These are phyloP conservation scores for Embiotoca jacksoni DNA, from an alignment of 2,113 vertebrate species.

Conservation along the genomic window DNA sequence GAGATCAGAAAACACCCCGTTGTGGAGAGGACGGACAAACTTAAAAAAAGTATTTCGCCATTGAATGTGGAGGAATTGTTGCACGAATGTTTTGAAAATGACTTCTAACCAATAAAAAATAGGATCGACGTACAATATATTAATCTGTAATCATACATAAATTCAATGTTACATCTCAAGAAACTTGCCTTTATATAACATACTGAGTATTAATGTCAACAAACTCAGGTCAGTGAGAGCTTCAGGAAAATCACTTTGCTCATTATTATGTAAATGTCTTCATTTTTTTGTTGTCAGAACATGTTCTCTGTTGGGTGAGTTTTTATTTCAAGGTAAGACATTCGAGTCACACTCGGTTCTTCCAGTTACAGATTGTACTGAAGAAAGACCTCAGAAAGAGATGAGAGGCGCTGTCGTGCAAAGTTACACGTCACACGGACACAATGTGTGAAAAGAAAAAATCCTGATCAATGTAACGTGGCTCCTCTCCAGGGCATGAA, in stretches of 20 bases:
- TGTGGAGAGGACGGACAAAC: too few relatives aligned
- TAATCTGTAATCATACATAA: too few relatives aligned
- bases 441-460: slow-evolving; percentile 30
- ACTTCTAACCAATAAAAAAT: too few relatives aligned
- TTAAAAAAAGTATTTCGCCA: too few relatives aligned
- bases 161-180: too few relatives aligned
- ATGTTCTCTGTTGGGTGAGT: neutral
- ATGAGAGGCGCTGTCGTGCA: neutral
- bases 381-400: slow-evolving; percentile 1
- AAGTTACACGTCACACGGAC: slow-evolving; percentile 14
- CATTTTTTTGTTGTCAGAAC: neutral
- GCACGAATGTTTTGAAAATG: too few relatives aligned
- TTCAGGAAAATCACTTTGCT: slow-evolving; percentile 3
- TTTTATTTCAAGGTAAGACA: neutral
- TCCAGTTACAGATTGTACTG: neutral
- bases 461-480: slow-evolving; percentile 25
- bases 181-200: too few relatives aligned
- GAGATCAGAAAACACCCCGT: too few relatives aligned
- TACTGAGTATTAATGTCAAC: neutral
- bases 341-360: neutral
- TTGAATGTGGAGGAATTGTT: too few relatives aligned
- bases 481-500: slow-evolving; percentile 37
- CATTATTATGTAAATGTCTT: slow-evolving; percentile 11
- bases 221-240: neutral
- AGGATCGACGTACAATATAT: too few relatives aligned